These are phyloP conservation scores for Stercorarius parasiticus DNA, from an alignment of 2,113 vertebrate genomes.

Conservation along the genomic window DNA sequence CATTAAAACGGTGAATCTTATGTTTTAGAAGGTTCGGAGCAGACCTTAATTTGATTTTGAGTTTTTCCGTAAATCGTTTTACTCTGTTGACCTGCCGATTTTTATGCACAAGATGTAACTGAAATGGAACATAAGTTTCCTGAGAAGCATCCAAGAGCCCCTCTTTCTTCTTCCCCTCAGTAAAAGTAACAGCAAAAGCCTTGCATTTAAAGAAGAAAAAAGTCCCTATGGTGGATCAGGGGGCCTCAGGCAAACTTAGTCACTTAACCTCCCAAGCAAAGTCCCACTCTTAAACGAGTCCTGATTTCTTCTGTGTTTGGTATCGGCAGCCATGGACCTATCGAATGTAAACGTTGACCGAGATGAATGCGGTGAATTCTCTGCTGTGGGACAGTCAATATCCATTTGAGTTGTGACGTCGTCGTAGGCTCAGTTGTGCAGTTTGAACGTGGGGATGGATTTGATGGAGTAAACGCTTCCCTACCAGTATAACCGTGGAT, in stretches of 20 bases:
- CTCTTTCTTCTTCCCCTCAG: background rate
- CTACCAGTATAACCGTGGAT: too few relatives aligned
- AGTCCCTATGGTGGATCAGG: fast-evolving
- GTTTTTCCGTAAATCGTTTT: background rate
- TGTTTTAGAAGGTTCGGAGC: background rate
- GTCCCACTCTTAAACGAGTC: background rate
- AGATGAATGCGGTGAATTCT: background rate
- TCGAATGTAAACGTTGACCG: fast-evolving
- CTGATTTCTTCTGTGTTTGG: background rate
- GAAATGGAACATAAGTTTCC: background rate
- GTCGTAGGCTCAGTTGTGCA: background rate
- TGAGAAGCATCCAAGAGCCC: background rate
- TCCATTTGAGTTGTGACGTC: fast-evolving
- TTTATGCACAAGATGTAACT: background rate
- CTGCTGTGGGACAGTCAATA: background rate
- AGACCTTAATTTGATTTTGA: background rate
- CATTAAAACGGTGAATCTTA: background rate
- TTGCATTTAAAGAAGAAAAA: background rate
- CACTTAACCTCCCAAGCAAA: too few relatives aligned
- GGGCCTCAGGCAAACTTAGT: background rate
- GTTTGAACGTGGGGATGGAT: background rate
- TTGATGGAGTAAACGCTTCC: background rate
- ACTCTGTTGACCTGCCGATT: background rate
- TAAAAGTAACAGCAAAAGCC: background rate
- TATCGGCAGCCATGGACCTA: background rate